Base-by-base conservation (phyloP, 53 echinoderm and acorn worm genomes). In the Apostichopus leukothele region DNA sequence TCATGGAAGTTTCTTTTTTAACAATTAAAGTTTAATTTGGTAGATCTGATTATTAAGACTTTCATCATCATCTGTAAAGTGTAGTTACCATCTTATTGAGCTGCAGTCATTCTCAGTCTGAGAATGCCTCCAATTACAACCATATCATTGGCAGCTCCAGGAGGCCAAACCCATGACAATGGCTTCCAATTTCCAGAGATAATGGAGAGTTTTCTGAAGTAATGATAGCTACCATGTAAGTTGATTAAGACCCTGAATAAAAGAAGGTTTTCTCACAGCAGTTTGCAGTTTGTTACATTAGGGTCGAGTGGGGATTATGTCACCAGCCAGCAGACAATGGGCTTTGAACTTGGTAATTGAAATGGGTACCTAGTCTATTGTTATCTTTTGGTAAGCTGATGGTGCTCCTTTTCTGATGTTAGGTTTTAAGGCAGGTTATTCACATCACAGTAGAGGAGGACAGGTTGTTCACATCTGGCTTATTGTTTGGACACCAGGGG, bases 81-180 rank as follows among this genome's bases (percentile, higher is more conserved):
- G 3, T 3, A 39, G 39, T 39, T 39, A 39, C 3, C 39, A 39
- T 3, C 39, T 39, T 0, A 39, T 39, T 39, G 39, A 39, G 39
- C 39, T 39, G 39, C 39, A 39, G 39, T 39, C 39, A 39, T 39
- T 39, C 39, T 39, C 39, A 3, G 39, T 3, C 39, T 39, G 39
- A 39, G 39, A 39, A 63, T 13, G 12, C 63, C 11, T 63, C 63
- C 63, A 63, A 63, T 63, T 63, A 63, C 63, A 63, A 63, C 63
- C 16, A 3, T 16, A 63, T 63, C 63, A 63, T 63, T 63, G 63
- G 50, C 4, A 79, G 14, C 79, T 79, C 52, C 79, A 79, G 51
- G 79, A 79, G 79, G 79, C 18, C 79, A 53, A 51, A 51, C 4
- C 79, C n/a, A 51, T 79, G 50, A 18, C 79, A 79, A 50, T 14